phyloP scores from a whole-genome alignment of 2,888 invertebrate genomes.

The Rhimphoctona megacephalus region DNA sequence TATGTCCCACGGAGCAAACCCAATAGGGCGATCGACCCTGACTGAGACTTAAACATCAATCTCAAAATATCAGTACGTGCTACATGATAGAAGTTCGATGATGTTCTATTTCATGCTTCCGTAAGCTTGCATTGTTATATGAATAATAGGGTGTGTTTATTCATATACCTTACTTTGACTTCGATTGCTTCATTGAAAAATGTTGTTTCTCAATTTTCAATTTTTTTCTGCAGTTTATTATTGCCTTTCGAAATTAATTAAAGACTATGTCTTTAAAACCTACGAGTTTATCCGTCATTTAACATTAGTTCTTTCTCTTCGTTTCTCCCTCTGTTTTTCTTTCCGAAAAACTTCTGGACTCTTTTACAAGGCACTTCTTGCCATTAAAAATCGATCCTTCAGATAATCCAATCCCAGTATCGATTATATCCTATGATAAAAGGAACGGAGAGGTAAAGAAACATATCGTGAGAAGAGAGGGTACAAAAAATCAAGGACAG shows the following conservation, averaged over 20 bases:
- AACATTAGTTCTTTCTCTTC: background rate
- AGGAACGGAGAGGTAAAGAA: constrained; percentile 8
- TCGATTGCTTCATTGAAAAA: background rate
- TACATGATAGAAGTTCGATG: constrained; percentile 16
- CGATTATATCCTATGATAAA: background rate
- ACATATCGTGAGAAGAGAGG: background rate
- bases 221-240: background rate
- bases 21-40: constrained; percentile 4
- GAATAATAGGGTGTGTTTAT: background rate
- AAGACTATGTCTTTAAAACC: background rate
- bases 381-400: constrained; percentile 68
- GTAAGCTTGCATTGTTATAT: constrained; percentile 3
- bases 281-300: background rate
- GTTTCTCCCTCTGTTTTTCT: constrained; percentile 12
- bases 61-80: constrained; percentile 15
- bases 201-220: background rate
- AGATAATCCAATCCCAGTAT: constrained; percentile 42
- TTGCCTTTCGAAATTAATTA: background rate
- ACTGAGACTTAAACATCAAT: constrained; percentile 24
- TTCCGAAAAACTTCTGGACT: background rate
- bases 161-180: background rate
- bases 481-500: constrained; percentile 43
- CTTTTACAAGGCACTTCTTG: constrained; percentile 71
- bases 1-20: background rate
- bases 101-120: constrained; percentile 12